Percentiles rank a stretch among this genome's conserved stretches.
phyloP scores from a whole-genome alignment of 2,888 invertebrate genomes.

The Pharmacophagus antenor region DNA sequence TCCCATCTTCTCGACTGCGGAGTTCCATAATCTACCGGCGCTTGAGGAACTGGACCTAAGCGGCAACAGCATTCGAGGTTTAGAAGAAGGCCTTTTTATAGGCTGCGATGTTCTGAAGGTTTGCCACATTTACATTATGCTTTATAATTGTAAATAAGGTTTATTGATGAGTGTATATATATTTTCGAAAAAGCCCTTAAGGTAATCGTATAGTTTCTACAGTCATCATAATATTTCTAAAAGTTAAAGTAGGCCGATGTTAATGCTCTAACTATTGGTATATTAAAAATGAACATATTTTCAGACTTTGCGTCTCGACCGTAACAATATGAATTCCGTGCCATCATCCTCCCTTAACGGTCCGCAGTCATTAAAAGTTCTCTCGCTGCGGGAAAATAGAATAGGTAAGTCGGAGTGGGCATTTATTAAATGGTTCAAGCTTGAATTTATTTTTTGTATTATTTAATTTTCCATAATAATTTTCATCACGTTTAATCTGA shows the following conservation, averaged over 20 bases:
- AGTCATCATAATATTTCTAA: neutral
- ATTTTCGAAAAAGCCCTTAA: neutral
- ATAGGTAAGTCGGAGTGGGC: slow-evolving; percentile 83
- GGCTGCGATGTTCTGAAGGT: slow-evolving; percentile 89
- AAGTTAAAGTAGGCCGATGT: slow-evolving; percentile 1
- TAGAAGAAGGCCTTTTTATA: slow-evolving; percentile 93
- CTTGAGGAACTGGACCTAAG: slow-evolving; percentile 88
- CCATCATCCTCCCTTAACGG: slow-evolving; percentile 91
- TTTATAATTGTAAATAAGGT: no score
- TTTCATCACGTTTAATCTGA: neutral
- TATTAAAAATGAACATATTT: slow-evolving; percentile 34
- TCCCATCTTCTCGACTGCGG: slow-evolving; percentile 93
- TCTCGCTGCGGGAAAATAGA: slow-evolving; percentile 89
- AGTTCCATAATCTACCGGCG: slow-evolving; percentile 88
- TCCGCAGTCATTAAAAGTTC: slow-evolving; percentile 85
- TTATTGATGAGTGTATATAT: neutral
- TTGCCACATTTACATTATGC: no score
- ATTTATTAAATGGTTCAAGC: slow-evolving; percentile 20
- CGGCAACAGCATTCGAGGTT: slow-evolving; percentile 88
- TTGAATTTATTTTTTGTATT: slow-evolving; percentile 11
- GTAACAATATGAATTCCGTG: slow-evolving; percentile 87
- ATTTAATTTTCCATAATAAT: slow-evolving; percentile 4
- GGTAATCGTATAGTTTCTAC: neutral
- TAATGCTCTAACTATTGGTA: slow-evolving; percentile 15
- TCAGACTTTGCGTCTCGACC: slow-evolving; percentile 89